Evolutionary conservation across 2,888 invertebrate species (phyloP), one percentile per base, ranked within the genome.

Genomic region (Ichneumon xanthorius): DNA sequence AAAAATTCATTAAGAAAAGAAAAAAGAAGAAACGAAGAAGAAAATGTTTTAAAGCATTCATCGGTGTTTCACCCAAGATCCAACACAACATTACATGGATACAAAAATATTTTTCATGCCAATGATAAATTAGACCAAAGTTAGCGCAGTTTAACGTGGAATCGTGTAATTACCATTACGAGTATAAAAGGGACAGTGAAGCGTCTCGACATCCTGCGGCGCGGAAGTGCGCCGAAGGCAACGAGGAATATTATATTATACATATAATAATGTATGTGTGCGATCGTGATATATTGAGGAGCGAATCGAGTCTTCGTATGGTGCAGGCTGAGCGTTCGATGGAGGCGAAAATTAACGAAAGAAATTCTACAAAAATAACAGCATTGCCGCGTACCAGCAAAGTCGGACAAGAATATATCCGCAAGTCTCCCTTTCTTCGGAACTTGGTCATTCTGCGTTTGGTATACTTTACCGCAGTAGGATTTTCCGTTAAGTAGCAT

Each of bases 341-440:
- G 19, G n/a, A 67, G 68, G 73, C 26, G 19, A 26, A 26, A 87
- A 84, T 83, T 72, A 80, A 86, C 84, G 75, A 84, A 84, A 80
- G 73, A 85, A 75, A 88, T 82, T 63, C 82, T 75, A 83, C 75
- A 61, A 78, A 73, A 78, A 73, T 16, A 76, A 67, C 82, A 85
- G 73, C 72, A 86, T 87, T 77, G 78, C 92, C 91, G 92, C 93
- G 91, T 95, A 95, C 96, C 96, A 96, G 97, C 96, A 95, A 97
- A 96, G 96, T 97, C 97, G 94, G 97, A 96, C 94, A 97, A 96
- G 95, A 97, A 97, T 95, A 97, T 96, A 95, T 97, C 97, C 96
- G 97, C 97, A 95, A 97, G 96, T 96, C 97, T 97, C 95, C 96
- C 96, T 95, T 97, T 97, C 96, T 96, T 96, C 96, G 96, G 96